A percentile compares a stretch with the other conserved stretches of the same genome.
Conservation (phyloP, 2,797 vertebrate genomes). For the Girardinus metallicus region DNA sequence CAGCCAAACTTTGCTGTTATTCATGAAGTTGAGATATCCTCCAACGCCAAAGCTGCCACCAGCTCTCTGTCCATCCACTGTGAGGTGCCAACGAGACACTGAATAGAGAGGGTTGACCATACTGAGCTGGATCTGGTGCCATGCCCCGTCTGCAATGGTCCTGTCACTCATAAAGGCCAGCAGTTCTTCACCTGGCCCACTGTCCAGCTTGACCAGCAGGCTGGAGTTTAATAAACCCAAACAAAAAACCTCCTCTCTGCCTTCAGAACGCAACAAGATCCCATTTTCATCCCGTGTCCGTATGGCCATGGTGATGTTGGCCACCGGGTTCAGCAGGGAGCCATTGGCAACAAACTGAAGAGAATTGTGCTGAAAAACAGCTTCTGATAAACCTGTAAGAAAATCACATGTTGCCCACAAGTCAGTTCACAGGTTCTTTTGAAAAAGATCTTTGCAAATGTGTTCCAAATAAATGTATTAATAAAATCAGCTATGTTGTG, state of each 20-base stretch:
- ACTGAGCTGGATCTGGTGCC: slow-evolving; percentile 85
- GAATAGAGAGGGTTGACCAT: slow-evolving; percentile 75
- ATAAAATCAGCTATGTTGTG: not conserved
- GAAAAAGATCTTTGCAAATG: not conserved
- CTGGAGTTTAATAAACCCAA: slow-evolving; percentile 86
- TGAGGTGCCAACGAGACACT: slow-evolving; percentile 83
- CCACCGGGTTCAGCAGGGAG: slow-evolving; percentile 75
- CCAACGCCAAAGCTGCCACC: slow-evolving; percentile 71
- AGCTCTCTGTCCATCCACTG: slow-evolving; percentile 75
- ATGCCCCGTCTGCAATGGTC: slow-evolving; percentile 84
- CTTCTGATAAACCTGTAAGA: slow-evolving; percentile 86
- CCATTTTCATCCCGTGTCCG: slow-evolving; percentile 87
- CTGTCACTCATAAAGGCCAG: slow-evolving; percentile 77
- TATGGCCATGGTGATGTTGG: slow-evolving; percentile 83
- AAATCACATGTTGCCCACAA: not conserved
- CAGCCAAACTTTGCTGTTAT: slow-evolving; percentile 75
- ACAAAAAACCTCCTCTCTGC: slow-evolving; percentile 80
- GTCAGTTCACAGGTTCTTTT: not conserved
- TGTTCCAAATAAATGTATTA: not conserved
- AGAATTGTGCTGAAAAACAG: slow-evolving; percentile 83
- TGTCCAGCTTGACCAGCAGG: slow-evolving; percentile 82
- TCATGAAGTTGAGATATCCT: slow-evolving; percentile 86
- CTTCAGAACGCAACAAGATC: slow-evolving; percentile 79
- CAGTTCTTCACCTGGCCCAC: slow-evolving; percentile 77
- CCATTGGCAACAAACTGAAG: slow-evolving; percentile 81